Evolutionary conservation across 2,797 vertebrate genomes (phyloP), one percentile per base, ranked within the genome.

Genomic region (Pitangus sulphuratus): DNA sequence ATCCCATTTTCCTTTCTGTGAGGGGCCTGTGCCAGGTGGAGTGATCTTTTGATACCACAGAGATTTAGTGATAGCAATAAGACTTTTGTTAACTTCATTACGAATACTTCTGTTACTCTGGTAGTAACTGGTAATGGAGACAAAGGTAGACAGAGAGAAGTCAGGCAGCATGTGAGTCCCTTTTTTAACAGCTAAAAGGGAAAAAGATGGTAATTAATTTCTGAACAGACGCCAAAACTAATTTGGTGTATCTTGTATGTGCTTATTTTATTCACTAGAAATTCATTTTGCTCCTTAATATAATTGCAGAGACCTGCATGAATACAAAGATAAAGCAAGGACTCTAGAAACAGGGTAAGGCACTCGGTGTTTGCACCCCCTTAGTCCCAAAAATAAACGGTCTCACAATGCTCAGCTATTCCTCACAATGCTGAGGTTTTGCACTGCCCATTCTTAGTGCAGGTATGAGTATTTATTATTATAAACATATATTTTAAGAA

Each of bases 401-500:
- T 51, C 45, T 66, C 1, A 0, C 74, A 39, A 39, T 6, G 39
- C 39, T 39, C 11, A 85, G 61, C 33, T 66, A 30, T 26, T 69
- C 66, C n/a, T 93, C 5, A 2, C 40, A 54, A 25, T 0, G 1
- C 20, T 51, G 22, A 82, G 57, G 79, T 50, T 91, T 70, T 50
- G 70, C 37, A 9, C 8, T 51, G 53, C 45, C 75, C 62, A 9
- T 66, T 85, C 76, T 68, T 72, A 70, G 68, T 12, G 24, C 47
- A 69, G 77, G 86, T 78, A 92, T 22, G 48, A 78, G 26, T 12
- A 2, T 50, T 60, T 84, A 87, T 78, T 79, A 69, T 50, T 83
- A 94, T 60, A 93, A 95, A 93, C 66, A 71, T 75, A 30, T 31
- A 80, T 87, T 95, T 92, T 90, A 96, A 90, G 89, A 94, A 90